Base-by-base conservation (phyloP, 1,140 invertebrate species). In the Sitophilus oryzae region DNA sequence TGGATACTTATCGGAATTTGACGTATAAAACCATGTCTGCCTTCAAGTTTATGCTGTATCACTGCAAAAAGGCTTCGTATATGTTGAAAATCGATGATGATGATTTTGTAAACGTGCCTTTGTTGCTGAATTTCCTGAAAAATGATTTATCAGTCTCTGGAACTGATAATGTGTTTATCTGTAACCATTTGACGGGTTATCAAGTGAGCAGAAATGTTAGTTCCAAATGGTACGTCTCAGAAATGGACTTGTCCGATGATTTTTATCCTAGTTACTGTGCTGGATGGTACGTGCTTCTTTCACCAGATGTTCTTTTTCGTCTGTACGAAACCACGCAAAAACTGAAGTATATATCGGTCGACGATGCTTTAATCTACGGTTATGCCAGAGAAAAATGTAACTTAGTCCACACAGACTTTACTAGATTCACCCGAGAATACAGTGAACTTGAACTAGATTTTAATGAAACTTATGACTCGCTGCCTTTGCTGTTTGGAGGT, bases 1-100 rank as follows among this genome's bases (percentile, higher is more conserved):
- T 76, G 3, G 89, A 93, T 73, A 77, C 77, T 21, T 93, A 93
- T 66, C 77, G 81, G 52, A 93, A 93, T 72, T 79, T 93, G 72
- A 91, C 89, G 1, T 89, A 90, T 65, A 93, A 93, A 71, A 87
- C 90, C 70, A 81, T 87, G 1, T 86, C 88, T 80, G 82, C 79
- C 1, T 76, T 92, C 10, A 88, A 88, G 68, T 93, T 87, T 85
- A 79, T 83, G 38, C 75, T 80, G 5, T 81, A 83, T 64, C 78
- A 83, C 71, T 85, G 83, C 71, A 70, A 75, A 44, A 73, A 78
- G 58, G 84, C 83, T 20, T 80, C 79, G 64, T 86, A 84, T 71
- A 70, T 89, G 59, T 75, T 89, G 60, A 89, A 89, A 71, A 79
- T 82, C 61, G 86, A 89, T 66, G 86, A 89, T 63, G 86, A 89